phyloP scores from a whole-genome alignment of 2,888 invertebrate genomes.

The Noctua fimbriata region DNA sequence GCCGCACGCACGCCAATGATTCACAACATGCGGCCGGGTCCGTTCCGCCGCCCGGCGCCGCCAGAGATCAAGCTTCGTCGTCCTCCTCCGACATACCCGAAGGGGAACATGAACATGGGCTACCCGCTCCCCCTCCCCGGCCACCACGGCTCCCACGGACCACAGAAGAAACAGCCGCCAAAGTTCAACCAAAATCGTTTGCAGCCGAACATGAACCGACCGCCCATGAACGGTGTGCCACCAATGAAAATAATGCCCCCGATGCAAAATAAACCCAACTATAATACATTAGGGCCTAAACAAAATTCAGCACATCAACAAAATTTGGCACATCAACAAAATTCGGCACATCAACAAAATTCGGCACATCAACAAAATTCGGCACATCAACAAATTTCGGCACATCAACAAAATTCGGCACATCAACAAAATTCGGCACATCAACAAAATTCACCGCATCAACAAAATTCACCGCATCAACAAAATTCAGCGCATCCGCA shows the following conservation, averaged over 20 bases:
- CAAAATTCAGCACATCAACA: slow-evolving; percentile 27
- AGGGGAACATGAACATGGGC: slow-evolving; percentile 70
- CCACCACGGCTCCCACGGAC: slow-evolving; percentile 73
- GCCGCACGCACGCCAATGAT: slow-evolving; percentile 65
- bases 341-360: not conserved
- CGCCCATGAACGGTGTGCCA: slow-evolving; percentile 71
- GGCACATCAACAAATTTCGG: slow-evolving; percentile 11
- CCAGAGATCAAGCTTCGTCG: slow-evolving; percentile 88
- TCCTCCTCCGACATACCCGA: slow-evolving; percentile 77
- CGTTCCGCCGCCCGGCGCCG: slow-evolving; percentile 83
- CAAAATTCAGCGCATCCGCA: slow-evolving; percentile 3
- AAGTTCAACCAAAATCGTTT: slow-evolving; percentile 67
- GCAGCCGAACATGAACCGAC: slow-evolving; percentile 76
- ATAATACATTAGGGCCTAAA: slow-evolving; percentile 62
- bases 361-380: slow-evolving; percentile 22
- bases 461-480: slow-evolving; percentile 25
- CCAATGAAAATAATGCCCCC: slow-evolving; percentile 77
- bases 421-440: not conserved
- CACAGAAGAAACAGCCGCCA: slow-evolving; percentile 76
- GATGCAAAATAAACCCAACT: slow-evolving; percentile 54
- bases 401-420: slow-evolving; percentile 26
- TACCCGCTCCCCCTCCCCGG: slow-evolving; percentile 84
- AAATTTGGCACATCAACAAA: slow-evolving; percentile 32
- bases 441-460: not conserved
- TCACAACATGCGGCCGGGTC: slow-evolving; percentile 78